phyloP scores from a whole-genome alignment of 2,113 vertebrate species.

The Apus apus region DNA sequence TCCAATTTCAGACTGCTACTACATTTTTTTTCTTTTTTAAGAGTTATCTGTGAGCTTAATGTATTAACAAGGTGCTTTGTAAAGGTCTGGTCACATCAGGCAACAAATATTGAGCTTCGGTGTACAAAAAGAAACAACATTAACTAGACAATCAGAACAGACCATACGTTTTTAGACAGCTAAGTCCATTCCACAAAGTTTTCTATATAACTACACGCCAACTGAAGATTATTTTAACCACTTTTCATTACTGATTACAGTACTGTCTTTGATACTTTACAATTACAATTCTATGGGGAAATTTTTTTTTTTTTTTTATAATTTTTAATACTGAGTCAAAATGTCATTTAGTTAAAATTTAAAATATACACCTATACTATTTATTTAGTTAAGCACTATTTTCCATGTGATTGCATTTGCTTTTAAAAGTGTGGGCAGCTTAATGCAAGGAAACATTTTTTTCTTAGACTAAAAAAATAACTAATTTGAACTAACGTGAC shows the following conservation, averaged over 20 bases:
- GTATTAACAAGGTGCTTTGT: neutral
- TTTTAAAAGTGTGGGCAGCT: conserved; percentile 15
- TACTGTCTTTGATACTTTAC: neutral
- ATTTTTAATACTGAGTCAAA: neutral
- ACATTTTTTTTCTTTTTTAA: neutral
- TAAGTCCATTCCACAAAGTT: neutral
- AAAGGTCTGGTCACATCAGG: neutral
- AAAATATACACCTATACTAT: neutral
- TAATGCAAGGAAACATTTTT: neutral
- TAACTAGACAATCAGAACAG: neutral
- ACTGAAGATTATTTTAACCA: neutral
- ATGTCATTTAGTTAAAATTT: neutral
- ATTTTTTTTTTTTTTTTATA: neutral
- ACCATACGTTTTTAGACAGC: neutral
- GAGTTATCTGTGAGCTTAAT: neutral
- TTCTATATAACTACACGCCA: neutral
- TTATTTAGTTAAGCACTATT: neutral
- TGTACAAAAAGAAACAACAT: neutral
- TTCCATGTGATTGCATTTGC: neutral
- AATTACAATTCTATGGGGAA: neutral
- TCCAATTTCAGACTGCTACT: neutral
- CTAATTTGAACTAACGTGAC: neutral
- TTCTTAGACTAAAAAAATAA: conserved; percentile 2
- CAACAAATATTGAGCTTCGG: neutral
- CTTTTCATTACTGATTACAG: neutral